phyloP scores from a whole-genome alignment of 2,888 invertebrate species.

The Andrena flavipes region DNA sequence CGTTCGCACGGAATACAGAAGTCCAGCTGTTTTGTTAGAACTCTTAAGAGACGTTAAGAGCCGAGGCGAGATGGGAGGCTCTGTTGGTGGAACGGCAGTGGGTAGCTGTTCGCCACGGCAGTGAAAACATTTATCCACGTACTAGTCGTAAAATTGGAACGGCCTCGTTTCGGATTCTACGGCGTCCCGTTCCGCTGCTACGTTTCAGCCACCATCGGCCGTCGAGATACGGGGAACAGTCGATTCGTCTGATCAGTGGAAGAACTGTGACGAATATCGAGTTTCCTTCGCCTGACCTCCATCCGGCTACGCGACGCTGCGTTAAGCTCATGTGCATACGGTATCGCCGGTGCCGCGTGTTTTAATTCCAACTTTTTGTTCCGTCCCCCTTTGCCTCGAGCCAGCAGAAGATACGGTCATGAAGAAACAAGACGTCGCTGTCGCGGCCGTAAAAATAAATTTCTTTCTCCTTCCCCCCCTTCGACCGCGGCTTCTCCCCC shows the following conservation, averaged over 20 bases:
- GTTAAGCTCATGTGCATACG: conserved; percentile 52
- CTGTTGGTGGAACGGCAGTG: too few relatives aligned
- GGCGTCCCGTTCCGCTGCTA: neutral
- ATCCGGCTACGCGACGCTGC: conserved; percentile 18
- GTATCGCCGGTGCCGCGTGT: conserved; percentile 31
- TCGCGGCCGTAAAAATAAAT: conserved; percentile 74
- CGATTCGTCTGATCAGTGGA: conserved; percentile 15
- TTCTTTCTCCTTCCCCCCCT: conserved; percentile 58
- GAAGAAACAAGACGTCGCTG: conserved; percentile 65
- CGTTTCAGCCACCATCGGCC: conserved; percentile 3
- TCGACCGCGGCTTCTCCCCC: neutral
- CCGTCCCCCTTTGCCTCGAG: conserved; percentile 26
- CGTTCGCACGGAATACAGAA: neutral
- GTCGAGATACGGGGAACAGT: conserved; percentile 18
- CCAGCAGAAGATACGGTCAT: conserved; percentile 57
- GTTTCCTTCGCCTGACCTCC: conserved; percentile 62
- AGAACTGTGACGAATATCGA: conserved; percentile 58
- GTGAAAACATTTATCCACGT: conserved; percentile 39
- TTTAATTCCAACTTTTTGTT: conserved; percentile 60
- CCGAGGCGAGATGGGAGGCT: neutral
- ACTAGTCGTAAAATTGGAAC: conserved; percentile 40
- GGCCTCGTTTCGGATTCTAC: conserved; percentile 33
- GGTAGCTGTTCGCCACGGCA: neutral
- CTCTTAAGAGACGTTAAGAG: neutral
- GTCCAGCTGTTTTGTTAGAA: conserved; percentile 5